Evolutionary conservation across 2,113 vertebrate species (phyloP).

Genomic region (Spea multiplicata): DNA sequence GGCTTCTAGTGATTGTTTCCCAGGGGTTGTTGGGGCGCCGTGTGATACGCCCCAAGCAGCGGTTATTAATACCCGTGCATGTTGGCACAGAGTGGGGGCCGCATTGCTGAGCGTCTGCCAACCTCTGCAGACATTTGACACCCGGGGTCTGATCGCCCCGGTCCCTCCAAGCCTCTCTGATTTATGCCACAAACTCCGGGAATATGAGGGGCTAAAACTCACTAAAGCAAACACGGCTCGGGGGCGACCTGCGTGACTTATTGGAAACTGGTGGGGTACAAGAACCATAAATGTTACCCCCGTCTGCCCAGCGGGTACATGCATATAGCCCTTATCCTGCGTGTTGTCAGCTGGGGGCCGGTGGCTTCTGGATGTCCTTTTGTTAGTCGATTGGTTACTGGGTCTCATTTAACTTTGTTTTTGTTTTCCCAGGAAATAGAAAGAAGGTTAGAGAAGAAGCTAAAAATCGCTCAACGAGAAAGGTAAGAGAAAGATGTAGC

Average conservation of each 20-base stretch:
- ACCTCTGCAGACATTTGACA: background rate
- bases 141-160: background rate
- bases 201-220: no score
- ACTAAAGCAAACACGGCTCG: no score
- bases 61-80: constrained; percentile 10
- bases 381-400: no score
- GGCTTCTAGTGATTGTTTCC: no score
- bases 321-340: no score
- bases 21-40: background rate
- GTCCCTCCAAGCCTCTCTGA: background rate
- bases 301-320: no score
- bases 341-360: no score
- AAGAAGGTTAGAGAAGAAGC: constrained; percentile 91
- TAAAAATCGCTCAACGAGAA: constrained; percentile 90
- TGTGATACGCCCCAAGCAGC: background rate
- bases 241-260: no score
- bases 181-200: background rate
- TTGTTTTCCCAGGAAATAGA: constrained; percentile 85
- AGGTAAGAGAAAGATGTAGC: constrained; percentile 68
- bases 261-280: no score
- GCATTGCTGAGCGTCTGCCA: background rate
- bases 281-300: no score
- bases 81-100: background rate
- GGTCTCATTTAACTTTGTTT: no score
- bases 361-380: no score